These are phyloP conservation scores for Chrysemys picta DNA, from an alignment of 2,113 vertebrate genomes.

Conservation along the genomic window DNA sequence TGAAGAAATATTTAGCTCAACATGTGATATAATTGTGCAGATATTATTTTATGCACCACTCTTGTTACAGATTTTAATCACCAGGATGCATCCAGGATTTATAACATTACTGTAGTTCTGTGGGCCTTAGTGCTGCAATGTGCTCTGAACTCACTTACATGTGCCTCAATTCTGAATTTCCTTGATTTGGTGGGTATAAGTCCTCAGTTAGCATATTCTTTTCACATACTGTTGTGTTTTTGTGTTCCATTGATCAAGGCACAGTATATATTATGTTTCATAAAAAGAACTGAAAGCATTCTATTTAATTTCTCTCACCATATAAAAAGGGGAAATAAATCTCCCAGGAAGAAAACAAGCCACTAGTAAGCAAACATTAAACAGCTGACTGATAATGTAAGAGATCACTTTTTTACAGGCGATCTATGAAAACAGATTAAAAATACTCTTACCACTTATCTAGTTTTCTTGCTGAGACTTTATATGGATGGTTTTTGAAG, in stretches of 20 bases:
- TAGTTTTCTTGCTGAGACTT: not conserved
- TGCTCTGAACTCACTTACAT: not conserved
- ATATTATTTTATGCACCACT: not conserved
- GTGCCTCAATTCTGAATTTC: not conserved
- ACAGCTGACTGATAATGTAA: conserved; percentile 9
- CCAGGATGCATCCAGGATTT: not conserved
- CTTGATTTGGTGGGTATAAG: not conserved
- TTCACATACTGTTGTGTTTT: not conserved
- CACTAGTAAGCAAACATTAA: not conserved
- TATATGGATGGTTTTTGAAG: not conserved
- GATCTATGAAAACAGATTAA: not conserved
- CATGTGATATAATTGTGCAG: not conserved
- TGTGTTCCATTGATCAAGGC: rapidly evolving
- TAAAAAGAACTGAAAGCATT: not conserved
- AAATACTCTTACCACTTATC: conserved; percentile 10
- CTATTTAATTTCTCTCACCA: not conserved
- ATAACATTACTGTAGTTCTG: not conserved
- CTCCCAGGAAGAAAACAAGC: not conserved
- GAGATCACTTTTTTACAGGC: not conserved
- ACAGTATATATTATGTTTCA: not conserved
- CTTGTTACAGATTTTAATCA: not conserved
- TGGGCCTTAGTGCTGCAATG: not conserved
- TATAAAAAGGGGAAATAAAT: not conserved
- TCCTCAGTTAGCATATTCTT: not conserved
- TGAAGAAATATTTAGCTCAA: not conserved